These are phyloP conservation scores for Megaceryle maxima DNA, from an alignment of 2,113 vertebrate genomes.

Conservation along the genomic window DNA sequence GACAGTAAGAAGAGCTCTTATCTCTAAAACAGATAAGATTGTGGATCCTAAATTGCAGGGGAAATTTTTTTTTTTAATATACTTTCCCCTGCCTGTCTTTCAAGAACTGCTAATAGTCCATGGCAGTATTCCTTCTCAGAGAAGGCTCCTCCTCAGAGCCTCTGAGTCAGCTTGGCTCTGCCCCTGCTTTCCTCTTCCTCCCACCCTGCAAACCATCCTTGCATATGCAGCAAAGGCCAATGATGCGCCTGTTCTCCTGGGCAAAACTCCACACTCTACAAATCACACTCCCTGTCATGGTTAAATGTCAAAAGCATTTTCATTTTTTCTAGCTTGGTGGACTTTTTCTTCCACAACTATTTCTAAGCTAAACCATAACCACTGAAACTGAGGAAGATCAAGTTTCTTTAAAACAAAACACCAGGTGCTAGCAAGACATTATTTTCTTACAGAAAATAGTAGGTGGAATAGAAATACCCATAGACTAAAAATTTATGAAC, in stretches of 20 bases:
- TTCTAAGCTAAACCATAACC: background rate
- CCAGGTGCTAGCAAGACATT: background rate
- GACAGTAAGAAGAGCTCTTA: background rate
- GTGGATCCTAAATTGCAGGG: background rate
- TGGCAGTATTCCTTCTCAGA: background rate
- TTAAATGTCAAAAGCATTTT: background rate
- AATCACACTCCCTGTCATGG: background rate
- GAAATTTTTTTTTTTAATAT: background rate
- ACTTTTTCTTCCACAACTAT: background rate
- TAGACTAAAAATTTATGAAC: background rate
- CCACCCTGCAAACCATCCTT: background rate
- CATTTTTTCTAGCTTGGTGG: background rate
- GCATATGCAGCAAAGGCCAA: background rate
- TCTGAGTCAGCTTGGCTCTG: background rate
- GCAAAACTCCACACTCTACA: background rate
- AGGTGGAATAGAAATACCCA: background rate
- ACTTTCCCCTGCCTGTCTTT: background rate
- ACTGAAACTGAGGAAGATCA: background rate
- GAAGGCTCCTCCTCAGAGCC: background rate
- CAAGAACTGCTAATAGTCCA: background rate
- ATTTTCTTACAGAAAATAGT: background rate
- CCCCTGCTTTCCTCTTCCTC: background rate
- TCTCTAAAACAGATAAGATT: background rate
- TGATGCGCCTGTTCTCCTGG: background rate
- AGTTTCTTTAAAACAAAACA: background rate